Evolutionary conservation across 2,888 invertebrate genomes (phyloP).

Genomic region (Melikaiella ostensackeni): DNA sequence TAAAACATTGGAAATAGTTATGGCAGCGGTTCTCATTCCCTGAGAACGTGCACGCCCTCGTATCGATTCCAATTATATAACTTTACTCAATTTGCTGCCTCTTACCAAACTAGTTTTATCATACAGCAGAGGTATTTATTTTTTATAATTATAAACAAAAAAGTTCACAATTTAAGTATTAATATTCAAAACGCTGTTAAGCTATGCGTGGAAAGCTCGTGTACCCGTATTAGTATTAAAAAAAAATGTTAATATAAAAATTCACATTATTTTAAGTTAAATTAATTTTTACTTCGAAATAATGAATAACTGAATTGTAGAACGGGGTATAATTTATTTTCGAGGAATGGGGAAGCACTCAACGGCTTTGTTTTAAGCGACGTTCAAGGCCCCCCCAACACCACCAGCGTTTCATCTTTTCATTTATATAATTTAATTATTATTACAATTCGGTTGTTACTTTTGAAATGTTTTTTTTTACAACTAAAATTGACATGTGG

Average conservation of each 20-base stretch:
- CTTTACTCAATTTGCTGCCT: slow-evolving; percentile 59
- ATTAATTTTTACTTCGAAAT: too few species aligned
- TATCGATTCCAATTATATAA: slow-evolving; percentile 73
- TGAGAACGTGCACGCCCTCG: slow-evolving; percentile 50
- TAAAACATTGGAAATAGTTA: slow-evolving; percentile 76
- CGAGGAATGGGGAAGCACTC: too few species aligned
- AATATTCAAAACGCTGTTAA: too few species aligned
- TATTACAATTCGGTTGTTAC: background rate
- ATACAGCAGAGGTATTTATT: slow-evolving; percentile 16
- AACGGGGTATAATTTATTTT: background rate
- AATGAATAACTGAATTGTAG: background rate
- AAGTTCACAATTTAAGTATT: too few species aligned
- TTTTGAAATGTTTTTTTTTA: too few species aligned
- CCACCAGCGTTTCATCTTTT: background rate
- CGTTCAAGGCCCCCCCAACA: too few species aligned
- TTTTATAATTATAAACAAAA: background rate
- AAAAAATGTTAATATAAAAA: too few species aligned
- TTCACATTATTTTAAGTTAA: too few species aligned
- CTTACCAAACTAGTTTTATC: slow-evolving; percentile 22
- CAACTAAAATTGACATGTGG: too few species aligned
- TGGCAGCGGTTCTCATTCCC: slow-evolving; percentile 70
- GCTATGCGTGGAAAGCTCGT: too few species aligned
- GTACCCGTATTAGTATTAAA: too few species aligned
- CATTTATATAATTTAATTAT: background rate
- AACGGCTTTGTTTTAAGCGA: too few species aligned